Base-by-base conservation (phyloP, 2,888 invertebrate species). In the Thymelicus acteon region DNA sequence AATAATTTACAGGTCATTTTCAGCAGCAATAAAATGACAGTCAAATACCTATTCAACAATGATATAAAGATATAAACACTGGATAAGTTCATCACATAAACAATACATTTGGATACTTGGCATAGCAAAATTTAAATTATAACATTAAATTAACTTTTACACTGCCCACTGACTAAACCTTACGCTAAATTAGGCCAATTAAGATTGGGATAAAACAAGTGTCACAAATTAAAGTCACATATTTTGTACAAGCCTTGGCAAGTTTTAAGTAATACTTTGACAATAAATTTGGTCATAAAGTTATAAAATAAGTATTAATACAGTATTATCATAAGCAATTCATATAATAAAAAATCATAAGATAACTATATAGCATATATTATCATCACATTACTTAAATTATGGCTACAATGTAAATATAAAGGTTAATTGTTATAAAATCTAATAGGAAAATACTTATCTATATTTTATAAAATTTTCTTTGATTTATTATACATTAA, bases 381-480 rank as follows among this genome's bases (percentile, higher is more conserved):
- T n/a, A 49, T 49, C 6, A 49, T 49, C 48, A 49, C 48, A 15
- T 1, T 49, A 15, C 48, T 19, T 8, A 52, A 57, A 37, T 13
- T 31, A 57, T 57, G 37, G 3, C 13, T 37, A 13, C 24, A 57
- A 57, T 54, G 5, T n/a, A 12, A n/a, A 31, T 58, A 44, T 24
- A 54, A 54, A 58, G 13, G 39, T 37, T 39, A n/a, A 58, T n/a
- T 13, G 39, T 24, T 44, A 44, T 44, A 44, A 54, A 54, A 39
- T 19, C n/a, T 58, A n/a, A n/a, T 58, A 58, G 2, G n/a, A 58
- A 58, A 58, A 58, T 58, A 58, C 37, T 58, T 37, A 54, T 39
- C 39, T 7, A 37, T 3, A 12, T 44, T 44, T 44, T 44, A 44
- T 44, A 37, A 37, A 4, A 37, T 7, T 37, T 4, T 12, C 0